Evolutionary conservation across 1,140 invertebrate species (phyloP), one percentile per base, ranked within the genome.

Genomic region (Samia ricini): DNA sequence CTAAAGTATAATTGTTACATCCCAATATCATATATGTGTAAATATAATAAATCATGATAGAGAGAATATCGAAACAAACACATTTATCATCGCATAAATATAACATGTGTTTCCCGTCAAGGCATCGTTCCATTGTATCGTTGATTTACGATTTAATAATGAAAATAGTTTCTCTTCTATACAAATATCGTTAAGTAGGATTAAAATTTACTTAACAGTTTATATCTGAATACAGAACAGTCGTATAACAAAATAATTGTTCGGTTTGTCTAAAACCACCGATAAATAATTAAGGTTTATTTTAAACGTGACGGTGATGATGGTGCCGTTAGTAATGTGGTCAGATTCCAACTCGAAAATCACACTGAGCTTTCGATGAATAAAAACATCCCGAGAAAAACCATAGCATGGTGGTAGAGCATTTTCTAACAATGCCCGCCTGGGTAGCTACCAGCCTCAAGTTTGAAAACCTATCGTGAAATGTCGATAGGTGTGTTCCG

Each of bases 141-240:
- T 75, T 89, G 85, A 89, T 88, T 89, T 88, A 88, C 85, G 78
- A 75, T 66, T 77, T 76, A 77, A 84, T 89, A 84, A 83, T 88
- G 85, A 85, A 89, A 89, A 87, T 87, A 87, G 83, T 88, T 89
- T 79, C 72, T 72, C 72, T 72, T 63, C 56, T 68, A 65, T 66
- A 55, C 55, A 59, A 64, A 50, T 57, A 73, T 66, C 67, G 66
- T 69, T 65, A 49, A 76, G 72, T 69, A 69, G 60, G 62, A 66
- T 70, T 68, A 66, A 67, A 76, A 74, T 75, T 65, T 65, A 61
- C 42, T 66, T 70, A 70, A 33, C 33, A 8, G 36, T 18, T 75
- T 67, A 66, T 72, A 66, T 63, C 56, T 50, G 65, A 76, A 72
- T 68, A 69, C 52, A 72, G 69, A 72, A 76, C 69, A 74, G 60